Evolutionary conservation across 2,888 invertebrate genomes (phyloP).

Genomic region (Drosophila fulvimacula): DNA sequence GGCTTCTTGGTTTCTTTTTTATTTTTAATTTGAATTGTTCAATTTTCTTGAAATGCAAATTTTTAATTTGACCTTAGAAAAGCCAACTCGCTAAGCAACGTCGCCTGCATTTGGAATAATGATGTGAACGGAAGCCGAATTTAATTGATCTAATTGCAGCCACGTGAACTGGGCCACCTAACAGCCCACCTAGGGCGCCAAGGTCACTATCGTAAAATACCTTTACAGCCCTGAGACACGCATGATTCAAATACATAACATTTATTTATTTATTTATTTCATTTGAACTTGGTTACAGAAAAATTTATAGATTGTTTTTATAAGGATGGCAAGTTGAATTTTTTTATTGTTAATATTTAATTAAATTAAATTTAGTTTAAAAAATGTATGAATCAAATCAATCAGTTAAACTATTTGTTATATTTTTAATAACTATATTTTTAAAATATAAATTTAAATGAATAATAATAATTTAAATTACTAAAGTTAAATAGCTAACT

Average conservation of each 20-base stretch:
- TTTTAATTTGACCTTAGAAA: conserved; percentile 37
- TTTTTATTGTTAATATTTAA: too few species aligned
- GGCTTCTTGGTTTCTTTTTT: background rate
- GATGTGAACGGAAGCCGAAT: conserved; percentile 23
- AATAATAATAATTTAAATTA: too few species aligned
- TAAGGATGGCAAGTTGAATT: background rate
- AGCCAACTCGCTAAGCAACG: conserved; percentile 18
- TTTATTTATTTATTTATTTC: background rate
- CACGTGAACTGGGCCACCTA: conserved; percentile 39
- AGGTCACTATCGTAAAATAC: conserved; percentile 24
- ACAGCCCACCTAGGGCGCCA: conserved; percentile 15
- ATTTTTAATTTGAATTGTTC: conserved; percentile 4
- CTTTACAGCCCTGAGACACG: conserved; percentile 1
- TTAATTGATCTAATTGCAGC: conserved; percentile 58
- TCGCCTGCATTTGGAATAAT: conserved; percentile 29
- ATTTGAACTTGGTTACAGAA: background rate
- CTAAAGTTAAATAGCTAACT: too few species aligned
- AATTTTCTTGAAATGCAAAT: conserved; percentile 36
- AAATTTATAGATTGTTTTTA: background rate
- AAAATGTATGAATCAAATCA: too few species aligned
- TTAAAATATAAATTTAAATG: too few species aligned
- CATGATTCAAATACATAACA: background rate
- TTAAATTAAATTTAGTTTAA: too few species aligned
- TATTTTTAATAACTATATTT: too few species aligned
- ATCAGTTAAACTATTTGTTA: too few species aligned